Conservation (phyloP, 2,888 invertebrate species). For the Hyposoter dolosus region DNA sequence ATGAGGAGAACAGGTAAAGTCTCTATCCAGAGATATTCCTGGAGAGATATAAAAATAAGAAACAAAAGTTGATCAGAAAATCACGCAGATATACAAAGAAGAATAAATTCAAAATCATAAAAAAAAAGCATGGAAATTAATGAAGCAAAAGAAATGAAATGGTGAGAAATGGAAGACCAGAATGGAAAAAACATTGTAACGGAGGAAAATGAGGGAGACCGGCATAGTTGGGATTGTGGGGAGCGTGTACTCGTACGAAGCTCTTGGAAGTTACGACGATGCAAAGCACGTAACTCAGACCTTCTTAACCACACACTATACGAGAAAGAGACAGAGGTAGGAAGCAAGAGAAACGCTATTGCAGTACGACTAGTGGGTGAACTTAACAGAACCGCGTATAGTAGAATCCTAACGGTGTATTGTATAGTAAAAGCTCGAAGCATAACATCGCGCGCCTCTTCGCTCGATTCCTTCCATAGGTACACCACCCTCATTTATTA, state of each 20-base stretch:
- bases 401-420: constrained; percentile 41
- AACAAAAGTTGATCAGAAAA: neutral
- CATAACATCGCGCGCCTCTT: constrained; percentile 55
- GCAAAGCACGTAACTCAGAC: constrained; percentile 72
- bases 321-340: neutral
- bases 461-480: constrained; percentile 30
- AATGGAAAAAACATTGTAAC: constrained; percentile 4
- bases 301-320: constrained; percentile 68
- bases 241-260: constrained; percentile 49
- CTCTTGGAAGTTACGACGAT: constrained; percentile 69
- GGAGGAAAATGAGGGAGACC: constrained; percentile 5
- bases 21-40: neutral
- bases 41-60: neutral
- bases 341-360: constrained; percentile 23
- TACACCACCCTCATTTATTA: constrained; percentile 4
- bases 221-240: constrained; percentile 33
- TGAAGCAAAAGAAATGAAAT: neutral
- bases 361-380: constrained; percentile 24
- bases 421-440: constrained; percentile 46
- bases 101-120: neutral
- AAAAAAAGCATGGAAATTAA: neutral
- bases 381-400: constrained; percentile 45
- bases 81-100: neutral
- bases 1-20: neutral
- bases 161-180: constrained; percentile 4